A percentile compares a stretch with the other conserved stretches of the same genome.
phyloP scores from a whole-genome alignment of 2,797 vertebrate genomes.

The Ataeniobius toweri region DNA sequence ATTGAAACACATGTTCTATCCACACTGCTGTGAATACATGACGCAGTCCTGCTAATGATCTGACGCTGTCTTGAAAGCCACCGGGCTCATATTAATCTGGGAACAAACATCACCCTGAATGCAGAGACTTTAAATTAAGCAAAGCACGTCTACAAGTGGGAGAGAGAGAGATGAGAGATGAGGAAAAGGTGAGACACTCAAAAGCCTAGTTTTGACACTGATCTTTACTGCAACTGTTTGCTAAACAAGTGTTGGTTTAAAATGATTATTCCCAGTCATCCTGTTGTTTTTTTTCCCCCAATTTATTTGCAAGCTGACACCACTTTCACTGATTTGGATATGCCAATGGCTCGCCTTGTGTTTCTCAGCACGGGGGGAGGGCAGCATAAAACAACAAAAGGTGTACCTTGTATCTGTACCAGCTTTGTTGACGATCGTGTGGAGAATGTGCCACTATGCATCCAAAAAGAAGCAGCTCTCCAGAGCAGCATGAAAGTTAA shows the following conservation, averaged over 20 bases:
- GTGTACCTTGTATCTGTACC: conserved; percentile 55
- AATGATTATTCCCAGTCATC: conserved; percentile 46
- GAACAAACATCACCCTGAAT: conserved; percentile 63
- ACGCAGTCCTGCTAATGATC: conserved; percentile 62
- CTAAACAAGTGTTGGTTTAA: conserved; percentile 40
- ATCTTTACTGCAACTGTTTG: conserved; percentile 24
- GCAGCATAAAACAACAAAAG: conserved; percentile 35
- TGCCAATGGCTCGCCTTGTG: conserved; percentile 14
- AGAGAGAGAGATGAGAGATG: neutral
- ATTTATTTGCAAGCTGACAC: conserved; percentile 34
- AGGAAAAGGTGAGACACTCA: conserved; percentile 5
- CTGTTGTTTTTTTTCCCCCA: conserved; percentile 11
- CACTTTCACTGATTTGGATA: conserved; percentile 25
- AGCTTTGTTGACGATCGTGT: conserved; percentile 37
- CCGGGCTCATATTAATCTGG: conserved; percentile 60
- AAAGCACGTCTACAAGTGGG: conserved; percentile 18
- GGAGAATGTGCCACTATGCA: conserved; percentile 35
- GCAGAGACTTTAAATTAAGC: conserved; percentile 45
- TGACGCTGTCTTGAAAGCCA: conserved; percentile 60
- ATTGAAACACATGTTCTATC: conserved; percentile 64
- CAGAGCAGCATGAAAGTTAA: conserved; percentile 52
- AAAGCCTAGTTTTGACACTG: conserved; percentile 22
- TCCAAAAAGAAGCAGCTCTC: conserved; percentile 45
- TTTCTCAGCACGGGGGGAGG: conserved; percentile 22
- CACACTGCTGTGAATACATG: conserved; percentile 60